These are phyloP conservation scores for Oopsacas minuta DNA, from an alignment of 37 sponge, comb jelly and placozoan genomes.

Conservation along the genomic window DNA sequence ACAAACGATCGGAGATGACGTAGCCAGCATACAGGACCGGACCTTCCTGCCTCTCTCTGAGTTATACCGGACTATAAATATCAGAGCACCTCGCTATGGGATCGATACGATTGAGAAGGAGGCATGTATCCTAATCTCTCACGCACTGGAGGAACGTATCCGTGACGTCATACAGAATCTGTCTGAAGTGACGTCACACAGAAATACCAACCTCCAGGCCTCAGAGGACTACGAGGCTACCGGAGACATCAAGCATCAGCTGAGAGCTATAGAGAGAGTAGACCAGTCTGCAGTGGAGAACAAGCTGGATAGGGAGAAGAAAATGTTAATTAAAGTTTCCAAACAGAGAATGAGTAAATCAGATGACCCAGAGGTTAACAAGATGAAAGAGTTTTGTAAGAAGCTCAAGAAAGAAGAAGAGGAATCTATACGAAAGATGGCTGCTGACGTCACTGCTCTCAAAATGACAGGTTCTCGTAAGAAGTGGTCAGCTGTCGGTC, in stretches of 20 bases:
- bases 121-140: neutral
- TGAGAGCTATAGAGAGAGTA: neutral
- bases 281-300: neutral
- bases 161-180: neutral
- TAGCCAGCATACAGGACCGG: conserved; percentile 14
- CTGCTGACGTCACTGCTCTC: conserved; percentile 13
- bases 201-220: neutral
- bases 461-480: neutral
- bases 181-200: neutral
- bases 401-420: conserved; percentile 1
- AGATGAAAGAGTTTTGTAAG: neutral
- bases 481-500: neutral
- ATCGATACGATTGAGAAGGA: conserved; percentile 7
- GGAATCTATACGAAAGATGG: neutral
- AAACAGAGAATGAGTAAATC: conserved; percentile 8
- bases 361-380: conserved; percentile 1
- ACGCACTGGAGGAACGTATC: neutral
- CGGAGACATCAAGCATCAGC: conserved; percentile 1
- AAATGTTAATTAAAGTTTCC: conserved; percentile 5
- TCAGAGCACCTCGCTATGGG: neutral
- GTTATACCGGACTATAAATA: neutral
- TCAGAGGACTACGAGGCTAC: neutral
- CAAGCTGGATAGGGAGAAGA: neutral
- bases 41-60: neutral
- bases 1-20: neutral